Evolutionary conservation across 2,113 vertebrate genomes (phyloP).

Genomic region (Aphelocoma coerulescens): DNA sequence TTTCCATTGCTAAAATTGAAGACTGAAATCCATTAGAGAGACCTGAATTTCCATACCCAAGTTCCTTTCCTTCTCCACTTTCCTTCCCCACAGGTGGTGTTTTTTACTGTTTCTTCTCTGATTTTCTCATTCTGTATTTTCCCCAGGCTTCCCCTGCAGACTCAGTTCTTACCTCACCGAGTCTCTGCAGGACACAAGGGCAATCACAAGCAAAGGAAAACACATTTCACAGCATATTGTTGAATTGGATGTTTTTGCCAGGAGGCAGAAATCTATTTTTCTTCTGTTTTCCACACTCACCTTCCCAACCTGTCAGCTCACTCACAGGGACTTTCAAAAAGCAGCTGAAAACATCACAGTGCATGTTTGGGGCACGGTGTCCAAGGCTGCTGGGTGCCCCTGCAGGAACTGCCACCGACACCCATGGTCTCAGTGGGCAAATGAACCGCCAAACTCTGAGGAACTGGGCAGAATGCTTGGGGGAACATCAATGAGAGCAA

Average conservation of each 20-base stretch:
- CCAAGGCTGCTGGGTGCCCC: background rate
- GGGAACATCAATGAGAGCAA: background rate
- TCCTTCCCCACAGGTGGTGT: background rate
- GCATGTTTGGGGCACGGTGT: accelerated
- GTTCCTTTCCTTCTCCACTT: background rate
- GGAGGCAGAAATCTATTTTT: background rate
- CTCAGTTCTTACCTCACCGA: background rate
- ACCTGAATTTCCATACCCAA: background rate
- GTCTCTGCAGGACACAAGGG: background rate
- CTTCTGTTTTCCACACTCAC: background rate
- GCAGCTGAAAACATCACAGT: background rate
- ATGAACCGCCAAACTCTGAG: background rate
- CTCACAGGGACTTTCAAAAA: background rate
- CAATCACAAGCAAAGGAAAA: background rate
- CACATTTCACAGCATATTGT: background rate
- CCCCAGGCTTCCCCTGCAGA: background rate
- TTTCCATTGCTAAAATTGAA: background rate
- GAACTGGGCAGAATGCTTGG: background rate
- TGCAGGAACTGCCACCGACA: accelerated
- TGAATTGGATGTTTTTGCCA: background rate
- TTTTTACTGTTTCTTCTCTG: background rate
- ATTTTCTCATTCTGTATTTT: background rate
- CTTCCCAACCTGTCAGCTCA: background rate
- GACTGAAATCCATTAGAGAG: background rate
- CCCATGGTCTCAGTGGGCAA: accelerated